Evolutionary conservation across 2,113 vertebrate species (phyloP), one percentile per base, ranked within the genome.

Genomic region (Orientallactaga bullata): DNA sequence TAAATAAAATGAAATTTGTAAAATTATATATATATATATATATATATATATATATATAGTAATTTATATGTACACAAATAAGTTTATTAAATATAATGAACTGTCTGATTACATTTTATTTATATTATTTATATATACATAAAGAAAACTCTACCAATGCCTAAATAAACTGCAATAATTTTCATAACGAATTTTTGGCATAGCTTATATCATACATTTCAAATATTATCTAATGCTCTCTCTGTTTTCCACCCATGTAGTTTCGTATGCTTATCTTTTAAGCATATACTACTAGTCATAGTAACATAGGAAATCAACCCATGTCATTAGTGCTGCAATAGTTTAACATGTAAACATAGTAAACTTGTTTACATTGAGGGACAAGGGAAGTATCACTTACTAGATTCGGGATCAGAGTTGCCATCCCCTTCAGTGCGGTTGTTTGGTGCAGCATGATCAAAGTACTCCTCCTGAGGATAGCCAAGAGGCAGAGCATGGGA

Each of bases 361-460:
- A 85, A 93, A 32, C 15, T 2, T 35, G 1, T 90, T 71, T 87
- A 63, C 65, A 85, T 76, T 69, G 72, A 95, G 66, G 20, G 92
- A 55, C 10, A 78, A 55, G 15, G 65, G 11, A 92, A 17, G 4
- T 28, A n/a, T 82, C 73, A 99, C 99, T 99, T 98, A 99, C 99
- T 99, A 96, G 99, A 99, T 98, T 99, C 99, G 0, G 99, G 99
- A 98, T 99, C 99, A 8, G 99, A 99, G 98, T 99, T 99, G 85
- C 99, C 99, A 2, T 99, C 99, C 88, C 99, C 99, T 97, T 99
- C 99, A 0, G 99, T 99, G 95, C 99, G 99, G 98, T 99, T 99
- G 98, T 98, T 99, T 63, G 99, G 98, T 1, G 99, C 99, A 5
- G 98, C 98, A 96, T 99, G 99, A 96, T 99, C 99, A 13, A 99